Evolutionary conservation across 1,140 invertebrate genomes (phyloP), one percentile per base, ranked within the genome.

Genomic region (Drosophila malerkotliana): DNA sequence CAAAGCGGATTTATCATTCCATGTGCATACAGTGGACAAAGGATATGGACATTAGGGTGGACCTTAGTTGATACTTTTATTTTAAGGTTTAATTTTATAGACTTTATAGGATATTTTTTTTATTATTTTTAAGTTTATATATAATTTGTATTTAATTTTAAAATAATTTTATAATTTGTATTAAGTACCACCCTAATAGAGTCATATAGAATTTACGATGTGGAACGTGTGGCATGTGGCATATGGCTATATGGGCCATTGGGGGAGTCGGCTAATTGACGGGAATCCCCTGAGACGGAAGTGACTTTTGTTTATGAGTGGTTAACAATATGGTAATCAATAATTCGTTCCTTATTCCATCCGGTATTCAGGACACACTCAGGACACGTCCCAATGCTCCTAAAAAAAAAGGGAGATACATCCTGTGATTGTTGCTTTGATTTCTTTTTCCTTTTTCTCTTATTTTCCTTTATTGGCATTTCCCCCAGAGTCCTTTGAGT

Each of bases 1-100:
- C 63, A 69, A 69, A 49, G 63, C 66, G 66, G 51, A 69, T 57
- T 68, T 68, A 69, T 67, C 66, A 69, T 69, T 56, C 41, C 49
- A n/a, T 55, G 14, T 37, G 66, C 47, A 66, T 26, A 44, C 28
- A 34, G 21, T 28, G 55, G 55, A 21, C 41, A 58, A 32, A 26
- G 59, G 47, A 30, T 28, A 55, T 14, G 14, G 12, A 10, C 14
- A 51, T 9, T 47, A 21, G 44, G 18, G 18, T 18, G 44, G 44
- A 1, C 15, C 34, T 12, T 10, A 12, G 10, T 12, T 18, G 18
- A 18, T 18, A 18, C 18, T 18, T 18, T 18, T 18, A 18, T 18
- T 37, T 37, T 3, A 12, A n/a, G 10, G 34, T 12, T 37, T 4
- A 3, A 12, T 37, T 4, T n/a, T 37, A 12, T 37, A 37, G 0